Evolutionary conservation across 2,888 invertebrate genomes (phyloP).

Genomic region (Caenorhabditis afra): DNA sequence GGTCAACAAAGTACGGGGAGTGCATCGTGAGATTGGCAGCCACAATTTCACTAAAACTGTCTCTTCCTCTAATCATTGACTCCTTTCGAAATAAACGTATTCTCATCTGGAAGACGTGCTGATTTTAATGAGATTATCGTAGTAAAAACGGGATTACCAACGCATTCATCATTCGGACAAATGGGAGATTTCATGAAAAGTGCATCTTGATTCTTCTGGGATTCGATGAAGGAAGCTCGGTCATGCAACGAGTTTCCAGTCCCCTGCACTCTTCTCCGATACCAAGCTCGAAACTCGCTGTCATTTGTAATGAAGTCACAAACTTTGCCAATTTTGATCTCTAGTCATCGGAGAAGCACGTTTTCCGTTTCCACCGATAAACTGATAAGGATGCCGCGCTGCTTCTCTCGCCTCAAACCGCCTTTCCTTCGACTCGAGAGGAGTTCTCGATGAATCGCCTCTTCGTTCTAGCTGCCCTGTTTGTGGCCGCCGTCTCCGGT

Average conservation of each 20-base stretch:
- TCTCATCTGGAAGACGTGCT: neutral
- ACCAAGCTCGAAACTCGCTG: no score
- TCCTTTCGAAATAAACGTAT: no score
- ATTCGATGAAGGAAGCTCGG: no score
- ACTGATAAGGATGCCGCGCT: slow-evolving; percentile 17
- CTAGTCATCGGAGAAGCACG: slow-evolving; percentile 41
- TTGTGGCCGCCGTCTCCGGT: slow-evolving; percentile 19
- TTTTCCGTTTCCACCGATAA: slow-evolving; percentile 30
- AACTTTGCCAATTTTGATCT: slow-evolving; percentile 41
- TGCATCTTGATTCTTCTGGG: no score
- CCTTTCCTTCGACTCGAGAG: neutral
- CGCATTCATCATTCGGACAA: no score
- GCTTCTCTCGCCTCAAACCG: slow-evolving; percentile 2
- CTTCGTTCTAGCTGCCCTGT: slow-evolving; percentile 2
- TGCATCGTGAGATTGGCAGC: slow-evolving; percentile 16
- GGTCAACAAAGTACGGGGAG: slow-evolving; percentile 3
- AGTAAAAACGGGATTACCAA: no score
- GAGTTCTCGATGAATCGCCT: slow-evolving; percentile 9
- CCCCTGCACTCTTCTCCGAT: no score
- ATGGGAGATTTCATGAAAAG: no score
- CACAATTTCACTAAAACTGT: slow-evolving; percentile 9
- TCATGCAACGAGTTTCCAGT: no score
- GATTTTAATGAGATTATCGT: neutral
- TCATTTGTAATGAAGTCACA: slow-evolving; percentile 1
- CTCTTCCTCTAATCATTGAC: neutral